Percentiles rank a stretch among this genome's conserved stretches.
phyloP scores from a whole-genome alignment of 2,797 vertebrate species.

The Pangasius mekongensis region DNA sequence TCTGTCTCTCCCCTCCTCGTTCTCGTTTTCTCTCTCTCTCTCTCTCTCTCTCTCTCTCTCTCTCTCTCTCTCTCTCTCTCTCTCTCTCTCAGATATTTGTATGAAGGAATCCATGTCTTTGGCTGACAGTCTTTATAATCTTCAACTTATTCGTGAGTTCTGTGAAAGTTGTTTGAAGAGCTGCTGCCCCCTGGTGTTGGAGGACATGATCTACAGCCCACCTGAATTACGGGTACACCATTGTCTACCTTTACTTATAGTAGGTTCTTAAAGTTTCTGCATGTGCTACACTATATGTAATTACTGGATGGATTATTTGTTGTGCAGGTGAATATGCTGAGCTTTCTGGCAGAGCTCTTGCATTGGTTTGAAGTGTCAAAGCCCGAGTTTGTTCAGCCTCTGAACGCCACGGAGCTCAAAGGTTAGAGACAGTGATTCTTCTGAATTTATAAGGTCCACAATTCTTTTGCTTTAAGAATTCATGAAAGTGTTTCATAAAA shows the following conservation, averaged over 20 bases:
- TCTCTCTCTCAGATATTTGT: conserved; percentile 79
- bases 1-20: not conserved
- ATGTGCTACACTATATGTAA: not conserved
- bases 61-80: not conserved
- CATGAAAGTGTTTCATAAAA: not conserved
- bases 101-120: conserved; percentile 90
- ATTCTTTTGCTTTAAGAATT: not conserved
- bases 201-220: conserved; percentile 86
- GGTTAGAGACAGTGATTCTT: conserved; percentile 61
- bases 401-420: conserved; percentile 67
- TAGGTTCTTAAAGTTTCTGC: not conserved
- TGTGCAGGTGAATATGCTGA: conserved; percentile 82
- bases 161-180: conserved; percentile 84
- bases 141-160: conserved; percentile 88
- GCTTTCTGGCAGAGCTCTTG: conserved; percentile 87
- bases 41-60: too few relatives aligned
- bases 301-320: not conserved
- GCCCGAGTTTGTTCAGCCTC: conserved; percentile 87
- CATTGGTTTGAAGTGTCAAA: conserved; percentile 86
- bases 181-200: conserved; percentile 85
- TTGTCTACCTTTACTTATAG: not conserved
- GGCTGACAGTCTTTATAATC: conserved; percentile 87
- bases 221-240: conserved; percentile 79
- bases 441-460: not conserved
- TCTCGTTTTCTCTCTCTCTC: not conserved